Conservation (phyloP, 2,113 vertebrate genomes). For the Phaetusa simplex region DNA sequence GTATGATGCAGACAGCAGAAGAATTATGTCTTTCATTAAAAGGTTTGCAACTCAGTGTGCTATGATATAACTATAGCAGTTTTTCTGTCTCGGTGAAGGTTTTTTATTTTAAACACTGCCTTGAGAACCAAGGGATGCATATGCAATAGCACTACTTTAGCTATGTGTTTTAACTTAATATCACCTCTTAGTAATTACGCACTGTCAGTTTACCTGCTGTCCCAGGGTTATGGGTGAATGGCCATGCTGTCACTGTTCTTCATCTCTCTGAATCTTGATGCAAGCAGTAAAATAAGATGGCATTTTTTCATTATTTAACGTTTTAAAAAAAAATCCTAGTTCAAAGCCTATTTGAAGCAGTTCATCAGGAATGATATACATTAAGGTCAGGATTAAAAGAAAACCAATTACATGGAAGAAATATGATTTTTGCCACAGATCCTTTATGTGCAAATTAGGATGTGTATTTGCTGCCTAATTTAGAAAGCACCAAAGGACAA, state of each 20-base stretch:
- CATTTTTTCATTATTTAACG: slow-evolving; percentile 69
- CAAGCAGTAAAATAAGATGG: slow-evolving; percentile 72
- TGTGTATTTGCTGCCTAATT: slow-evolving; percentile 63
- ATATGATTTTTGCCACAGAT: slow-evolving; percentile 69
- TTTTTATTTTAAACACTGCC: slow-evolving; percentile 75
- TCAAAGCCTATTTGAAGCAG: slow-evolving; percentile 69
- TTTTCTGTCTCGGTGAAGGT: slow-evolving; percentile 76
- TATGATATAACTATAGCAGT: slow-evolving; percentile 74
- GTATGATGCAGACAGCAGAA: slow-evolving; percentile 74
- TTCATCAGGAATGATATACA: slow-evolving; percentile 67
- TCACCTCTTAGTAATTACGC: slow-evolving; percentile 69
- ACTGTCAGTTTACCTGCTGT: slow-evolving; percentile 72
- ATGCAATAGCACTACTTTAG: slow-evolving; percentile 41
- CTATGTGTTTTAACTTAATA: slow-evolving; percentile 75
- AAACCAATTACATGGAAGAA: slow-evolving; percentile 72
- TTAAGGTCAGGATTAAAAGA: slow-evolving; percentile 70
- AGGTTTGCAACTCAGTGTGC: slow-evolving; percentile 77
- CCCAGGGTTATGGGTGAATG: slow-evolving; percentile 74
- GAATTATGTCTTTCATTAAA: slow-evolving; percentile 84
- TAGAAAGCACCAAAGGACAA: slow-evolving; percentile 63
- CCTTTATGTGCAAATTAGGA: slow-evolving; percentile 62
- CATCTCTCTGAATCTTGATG: slow-evolving; percentile 58
- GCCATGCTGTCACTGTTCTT: slow-evolving; percentile 60
- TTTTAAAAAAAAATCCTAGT: slow-evolving; percentile 41
- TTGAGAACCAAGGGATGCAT: slow-evolving; percentile 69